These are phyloP conservation scores for Stegostoma tigrinum DNA, from an alignment of 2,113 vertebrate genomes.

Conservation along the genomic window DNA sequence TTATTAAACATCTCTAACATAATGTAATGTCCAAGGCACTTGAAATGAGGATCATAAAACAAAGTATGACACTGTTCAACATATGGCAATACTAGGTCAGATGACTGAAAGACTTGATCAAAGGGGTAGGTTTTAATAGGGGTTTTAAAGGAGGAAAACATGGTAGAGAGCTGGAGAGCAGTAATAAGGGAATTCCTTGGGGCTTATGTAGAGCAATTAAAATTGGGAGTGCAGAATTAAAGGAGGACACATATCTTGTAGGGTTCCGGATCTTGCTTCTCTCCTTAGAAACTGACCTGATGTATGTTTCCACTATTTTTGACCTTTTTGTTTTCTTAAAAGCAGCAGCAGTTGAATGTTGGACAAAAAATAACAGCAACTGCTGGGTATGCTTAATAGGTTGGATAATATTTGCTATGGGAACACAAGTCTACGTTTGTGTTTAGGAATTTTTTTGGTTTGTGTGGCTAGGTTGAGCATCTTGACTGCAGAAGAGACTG, in stretches of 20 bases:
- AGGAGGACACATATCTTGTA: too few species aligned
- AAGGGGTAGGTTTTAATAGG: not conserved
- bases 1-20: not conserved
- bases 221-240: too few species aligned
- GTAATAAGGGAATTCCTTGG: not conserved
- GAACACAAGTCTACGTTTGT: not conserved
- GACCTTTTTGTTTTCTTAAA: not conserved
- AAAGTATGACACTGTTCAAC: not conserved
- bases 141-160: not conserved
- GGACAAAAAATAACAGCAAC: not conserved
- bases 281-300: not conserved
- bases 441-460: not conserved
- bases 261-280: not conserved
- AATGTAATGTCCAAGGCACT: not conserved
- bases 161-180: not conserved
- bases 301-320: not conserved
- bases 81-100: not conserved
- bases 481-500: not conserved
- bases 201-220: too few species aligned
- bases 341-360: not conserved
- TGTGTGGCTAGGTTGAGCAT: not conserved
- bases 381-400: not conserved
- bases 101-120: not conserved
- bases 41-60: not conserved
- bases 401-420: not conserved